Evolutionary conservation across 2,888 invertebrate species (phyloP), one percentile per base, ranked within the genome.

Genomic region (Tanytarsus gracilentus): DNA sequence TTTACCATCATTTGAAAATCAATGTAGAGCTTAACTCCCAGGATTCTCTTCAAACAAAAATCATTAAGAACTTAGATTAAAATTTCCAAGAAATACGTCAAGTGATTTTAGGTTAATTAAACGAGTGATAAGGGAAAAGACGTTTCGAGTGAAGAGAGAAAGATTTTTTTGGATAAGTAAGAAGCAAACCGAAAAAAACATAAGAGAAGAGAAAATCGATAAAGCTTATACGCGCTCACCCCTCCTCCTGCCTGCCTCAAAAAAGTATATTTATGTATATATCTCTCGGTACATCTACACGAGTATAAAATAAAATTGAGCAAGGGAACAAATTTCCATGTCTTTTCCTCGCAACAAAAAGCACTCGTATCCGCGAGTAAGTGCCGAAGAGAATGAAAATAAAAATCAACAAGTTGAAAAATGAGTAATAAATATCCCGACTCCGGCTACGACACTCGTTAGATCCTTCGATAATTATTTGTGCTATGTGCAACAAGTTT

Each of bases 321-420:
- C 14, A 49, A 27, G 14, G 8, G 27, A 49, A 11, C 25, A 49
- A 8, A 26, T 48, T n/a, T 23, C 44, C 33, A 53, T 48, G 58
- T n/a, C n/a, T n/a, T n/a, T n/a, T n/a, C n/a, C n/a, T n/a, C 58
- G 48, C 58, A 58, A 48, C 44, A 58, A 58, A 48, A 11, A 26
- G 25, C 27, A 49, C 9, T 14, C 16, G 7, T 49, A 18, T 49
- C 27, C 27, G n/a, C 27, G 9, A 30, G 30, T 50, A n/a, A 56
- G 27, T 39, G 25, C 16, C 9, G 36, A 11, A 36, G 36, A 53
- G 26, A 36, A 14, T 1, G 23, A 53, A 56, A 48, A 58, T 58
- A 58, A n/a, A n/a, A n/a, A 58, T 58, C 58, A 58, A 58, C 58
- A 58, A 58, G 58, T 58, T 58, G 48, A 48, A 58, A n/a, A n/a